phyloP scores from a whole-genome alignment of 2,888 invertebrate genomes.

The Eutolmus rufibarbis region DNA sequence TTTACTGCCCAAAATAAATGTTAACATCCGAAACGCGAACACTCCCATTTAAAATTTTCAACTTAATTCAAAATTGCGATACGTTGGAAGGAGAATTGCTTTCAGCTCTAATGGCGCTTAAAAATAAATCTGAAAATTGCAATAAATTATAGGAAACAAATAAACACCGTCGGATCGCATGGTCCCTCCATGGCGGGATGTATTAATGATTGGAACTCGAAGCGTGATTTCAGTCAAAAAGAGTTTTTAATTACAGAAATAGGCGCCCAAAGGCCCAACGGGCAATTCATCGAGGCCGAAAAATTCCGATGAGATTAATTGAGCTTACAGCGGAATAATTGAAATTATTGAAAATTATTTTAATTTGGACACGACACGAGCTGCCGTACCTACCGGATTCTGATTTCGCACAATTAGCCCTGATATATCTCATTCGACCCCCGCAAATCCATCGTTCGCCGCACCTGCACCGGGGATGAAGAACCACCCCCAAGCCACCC shows the following conservation, averaged over 20 bases:
- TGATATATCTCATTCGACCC: background rate
- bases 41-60: background rate
- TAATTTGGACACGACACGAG: background rate
- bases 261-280: background rate
- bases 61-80: background rate
- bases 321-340: slow-evolving; percentile 22
- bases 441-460: background rate
- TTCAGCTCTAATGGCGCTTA: background rate
- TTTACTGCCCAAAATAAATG: background rate
- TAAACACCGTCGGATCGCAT: background rate
- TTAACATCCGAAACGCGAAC: background rate
- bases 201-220: background rate
- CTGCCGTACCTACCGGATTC: background rate
- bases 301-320: slow-evolving; percentile 10
- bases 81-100: background rate
- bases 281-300: background rate
- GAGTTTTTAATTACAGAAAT: background rate
- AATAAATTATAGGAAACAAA: background rate
- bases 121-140: background rate
- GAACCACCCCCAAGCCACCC: background rate
- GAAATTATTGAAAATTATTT: slow-evolving; percentile 38
- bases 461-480: background rate
- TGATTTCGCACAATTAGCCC: background rate
- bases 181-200: background rate
- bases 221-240: background rate